Evolutionary conservation across 2,113 vertebrate species (phyloP).

Genomic region (Raja brachyura): DNA sequence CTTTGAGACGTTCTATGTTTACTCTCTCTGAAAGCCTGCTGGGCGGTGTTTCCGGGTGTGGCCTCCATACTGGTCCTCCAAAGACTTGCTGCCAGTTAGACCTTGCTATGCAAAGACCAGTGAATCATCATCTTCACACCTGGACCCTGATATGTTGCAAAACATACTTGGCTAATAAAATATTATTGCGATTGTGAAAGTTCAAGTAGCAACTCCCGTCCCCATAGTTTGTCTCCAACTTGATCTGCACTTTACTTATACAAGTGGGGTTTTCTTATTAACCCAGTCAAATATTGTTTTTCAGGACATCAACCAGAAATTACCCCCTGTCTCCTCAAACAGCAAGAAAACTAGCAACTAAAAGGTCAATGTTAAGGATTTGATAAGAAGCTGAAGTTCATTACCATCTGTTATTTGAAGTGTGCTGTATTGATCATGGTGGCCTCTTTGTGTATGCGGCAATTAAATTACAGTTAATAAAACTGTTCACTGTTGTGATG

Average conservation of each 20-base stretch:
- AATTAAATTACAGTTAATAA: conserved; percentile 17
- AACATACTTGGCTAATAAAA: too few species aligned
- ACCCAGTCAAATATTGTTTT: conserved; percentile 16
- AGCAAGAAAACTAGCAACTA: background rate
- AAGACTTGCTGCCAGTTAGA: too few species aligned
- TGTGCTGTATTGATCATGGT: background rate
- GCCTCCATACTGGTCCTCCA: too few species aligned
- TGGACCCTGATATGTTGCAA: too few species aligned
- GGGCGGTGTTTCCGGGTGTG: too few species aligned
- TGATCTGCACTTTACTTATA: background rate
- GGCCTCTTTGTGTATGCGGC: background rate
- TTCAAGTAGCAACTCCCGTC: too few species aligned
- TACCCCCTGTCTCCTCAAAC: background rate
- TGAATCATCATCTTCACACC: too few species aligned
- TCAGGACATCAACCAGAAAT: conserved; percentile 31
- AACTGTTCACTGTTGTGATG: conserved; percentile 2
- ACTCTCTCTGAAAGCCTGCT: too few species aligned
- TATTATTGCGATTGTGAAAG: too few species aligned
- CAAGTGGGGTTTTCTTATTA: background rate
- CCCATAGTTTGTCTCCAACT: too few species aligned
- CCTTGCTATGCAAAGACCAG: too few species aligned
- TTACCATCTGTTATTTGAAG: background rate
- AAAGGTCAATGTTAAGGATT: conserved; percentile 25
- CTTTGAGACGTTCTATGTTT: too few species aligned
- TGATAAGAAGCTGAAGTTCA: conserved; percentile 14